A percentile compares a stretch with the other conserved stretches of the same genome.
Evolutionary conservation across 2,797 vertebrate species (phyloP).

Genomic region (Taenioides sp.): DNA sequence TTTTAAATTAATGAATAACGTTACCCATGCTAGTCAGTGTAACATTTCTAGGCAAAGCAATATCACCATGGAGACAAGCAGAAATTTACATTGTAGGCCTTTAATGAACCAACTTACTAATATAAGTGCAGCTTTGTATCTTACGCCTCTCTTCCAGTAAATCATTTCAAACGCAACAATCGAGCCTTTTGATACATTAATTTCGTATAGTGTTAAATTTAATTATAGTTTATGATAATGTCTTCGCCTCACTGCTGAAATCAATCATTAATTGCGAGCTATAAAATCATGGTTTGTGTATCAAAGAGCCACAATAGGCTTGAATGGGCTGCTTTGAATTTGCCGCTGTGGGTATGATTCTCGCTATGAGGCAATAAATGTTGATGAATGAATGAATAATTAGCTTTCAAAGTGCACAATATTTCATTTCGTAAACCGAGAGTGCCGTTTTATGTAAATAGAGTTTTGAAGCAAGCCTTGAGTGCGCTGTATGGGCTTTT

Average conservation of each 20-base stretch:
- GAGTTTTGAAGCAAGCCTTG: conserved; percentile 7
- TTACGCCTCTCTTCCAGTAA: not conserved
- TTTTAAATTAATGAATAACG: no score
- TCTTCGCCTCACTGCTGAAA: not conserved
- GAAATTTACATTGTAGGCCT: not conserved
- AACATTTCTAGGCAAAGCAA: not conserved
- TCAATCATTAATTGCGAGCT: conserved; percentile 6
- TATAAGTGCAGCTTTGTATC: not conserved
- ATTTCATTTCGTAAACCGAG: conserved; percentile 1
- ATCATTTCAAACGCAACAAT: not conserved
- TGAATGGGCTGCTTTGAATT: not conserved
- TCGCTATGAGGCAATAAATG: not conserved
- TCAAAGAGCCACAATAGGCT: not conserved
- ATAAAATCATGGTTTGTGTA: not conserved
- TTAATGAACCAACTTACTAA: not conserved
- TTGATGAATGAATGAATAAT: conserved; percentile 4
- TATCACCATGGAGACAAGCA: not conserved
- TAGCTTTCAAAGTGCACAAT: conserved; percentile 7
- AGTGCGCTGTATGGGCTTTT: conserved; percentile 5
- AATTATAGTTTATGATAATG: conserved; percentile 6
- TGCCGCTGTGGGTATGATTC: not conserved
- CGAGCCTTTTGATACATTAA: not conserved
- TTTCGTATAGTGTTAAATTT: conserved; percentile 4
- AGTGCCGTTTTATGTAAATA: conserved; percentile 18
- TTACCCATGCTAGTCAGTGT: not conserved